Evolutionary conservation across 2,113 vertebrate genomes (phyloP), one percentile per base, ranked within the genome.

Genomic region (Podocnemis expansa): DNA sequence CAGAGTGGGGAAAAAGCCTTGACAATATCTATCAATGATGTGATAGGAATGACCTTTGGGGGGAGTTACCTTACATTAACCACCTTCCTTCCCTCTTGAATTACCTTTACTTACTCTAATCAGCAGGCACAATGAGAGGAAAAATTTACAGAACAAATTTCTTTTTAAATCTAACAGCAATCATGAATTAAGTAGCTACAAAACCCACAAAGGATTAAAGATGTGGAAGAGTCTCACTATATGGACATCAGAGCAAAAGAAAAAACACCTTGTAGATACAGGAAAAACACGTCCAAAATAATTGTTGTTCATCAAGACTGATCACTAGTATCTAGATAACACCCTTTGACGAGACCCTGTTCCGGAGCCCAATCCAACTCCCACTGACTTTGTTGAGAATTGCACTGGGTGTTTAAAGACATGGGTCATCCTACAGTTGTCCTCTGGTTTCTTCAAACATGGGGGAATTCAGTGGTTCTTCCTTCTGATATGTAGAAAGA

Each of bases 161-260:
- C n/a, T 73, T 60, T 29, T 60, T 41, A 73, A 73, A 73, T 73
- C 17, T 73, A 73, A 41, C 29, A 73, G 41, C 88, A 51, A 47
- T 75, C 41, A 9, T 56, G 85, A 78, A 31, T 63, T 7, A 2
- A 73, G 60, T 70, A 88, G 10, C 24, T 70, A 16, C 85, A 52
- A 52, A 0, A 0, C 78, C 27, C 8, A 8, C 85, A 43, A 43
- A 6, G 29, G 80, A 80, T 22, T 49, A 60, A 73, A 81, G 0
- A 0, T 4, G 1, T 13, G 10, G 45, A 14, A 14, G 56, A 16
- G 17, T 70, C 79, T 31, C 2, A 2, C 25, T 38, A 81, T 19
- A 78, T 70, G 38, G 73, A 89, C 78, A 85, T 3, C 5, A 0
- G 14, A 90, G 81, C 4, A 13, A 25, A 86, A 89, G 82, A 80